Evolutionary conservation across 2,113 vertebrate species (phyloP), one percentile per base, ranked within the genome.

Genomic region (Amia ocellicauda): DNA sequence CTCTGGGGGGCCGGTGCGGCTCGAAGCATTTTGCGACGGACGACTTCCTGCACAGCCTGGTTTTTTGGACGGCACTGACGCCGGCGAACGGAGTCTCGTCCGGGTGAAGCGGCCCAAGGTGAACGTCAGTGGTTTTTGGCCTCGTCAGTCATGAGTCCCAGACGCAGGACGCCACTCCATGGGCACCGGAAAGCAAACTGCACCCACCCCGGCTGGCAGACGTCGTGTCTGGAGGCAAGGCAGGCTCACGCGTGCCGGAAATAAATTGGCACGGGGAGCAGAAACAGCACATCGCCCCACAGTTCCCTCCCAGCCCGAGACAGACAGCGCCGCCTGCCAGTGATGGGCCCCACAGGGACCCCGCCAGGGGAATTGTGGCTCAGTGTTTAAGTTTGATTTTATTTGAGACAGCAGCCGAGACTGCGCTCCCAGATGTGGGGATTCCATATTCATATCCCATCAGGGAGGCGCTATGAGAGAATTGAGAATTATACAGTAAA

Each of bases 251-350:
- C 11, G n/a, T 47, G 45, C n/a, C n/a, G 7, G 28, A 58, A 40
- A 14, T 58, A 42, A 58, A 58, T 58, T 58, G 56, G 28, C 55
- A 58, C 2, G 40, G 55, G 36, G 56, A 58, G n/a, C 19, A 19
- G 31, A 40, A 42, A 41, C 13, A 20, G 8, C 40, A 7, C 56
- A 10, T 27, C 10, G 55, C 40, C 29, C 55, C 29, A 23, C 10
- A 41, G n/a, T 42, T 23, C 36, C 56, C 16, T 14, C 56, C 4
- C 3, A 58, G 3, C 16, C 4, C 5, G n/a, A n/a, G 10, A 16
- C 43, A 58, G 26, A 40, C n/a, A 58, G 56, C 16, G 22, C 56
- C 36, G 5, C 2, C n/a, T 20, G 56, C 16, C 19, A 41, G n/a
- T n/a, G n/a, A n/a, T n/a, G n/a, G n/a, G n/a, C n/a, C n/a, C n/a